Percentiles rank a stretch among this genome's conserved stretches.
These are phyloP conservation scores for Goniozus legneri DNA, from an alignment of 1,140 invertebrate species.

Conservation along the genomic window DNA sequence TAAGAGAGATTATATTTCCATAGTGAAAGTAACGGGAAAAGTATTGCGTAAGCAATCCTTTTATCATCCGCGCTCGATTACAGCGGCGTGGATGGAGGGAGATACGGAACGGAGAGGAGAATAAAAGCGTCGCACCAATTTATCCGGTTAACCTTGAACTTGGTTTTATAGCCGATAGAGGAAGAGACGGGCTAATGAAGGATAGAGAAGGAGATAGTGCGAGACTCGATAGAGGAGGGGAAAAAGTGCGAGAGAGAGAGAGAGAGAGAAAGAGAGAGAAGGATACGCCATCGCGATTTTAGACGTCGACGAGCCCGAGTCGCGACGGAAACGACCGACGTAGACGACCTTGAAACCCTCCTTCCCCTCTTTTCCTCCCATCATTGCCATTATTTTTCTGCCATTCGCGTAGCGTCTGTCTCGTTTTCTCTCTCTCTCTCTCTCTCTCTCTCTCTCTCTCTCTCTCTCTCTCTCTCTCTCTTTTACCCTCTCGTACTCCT, in stretches of 20 bases:
- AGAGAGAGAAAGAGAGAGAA: constrained; percentile 4
- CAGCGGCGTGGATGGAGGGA: neutral
- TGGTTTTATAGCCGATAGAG: too few relatives aligned
- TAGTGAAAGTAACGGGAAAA: constrained; percentile 8
- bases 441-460: neutral
- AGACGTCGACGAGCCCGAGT: constrained; percentile 29
- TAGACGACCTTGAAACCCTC: constrained; percentile 20
- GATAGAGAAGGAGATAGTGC: constrained; percentile 6
- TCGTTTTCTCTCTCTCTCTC: constrained; percentile 8
- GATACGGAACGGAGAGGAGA: neutral
- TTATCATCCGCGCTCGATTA: too few relatives aligned
- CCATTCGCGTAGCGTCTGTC: constrained; percentile 2
- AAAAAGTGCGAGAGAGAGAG: neutral
- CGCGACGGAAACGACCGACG: constrained; percentile 39
- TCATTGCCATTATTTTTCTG: too few relatives aligned
- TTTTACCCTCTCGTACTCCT: neutral
- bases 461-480: constrained; percentile 2
- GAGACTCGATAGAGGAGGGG: neutral
- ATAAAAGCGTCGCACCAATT: neutral
- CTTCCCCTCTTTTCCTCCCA: neutral
- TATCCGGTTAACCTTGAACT: constrained; percentile 11
- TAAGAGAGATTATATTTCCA: too few relatives aligned
- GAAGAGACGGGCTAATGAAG: too few relatives aligned
- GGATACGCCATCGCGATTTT: constrained; percentile 38
- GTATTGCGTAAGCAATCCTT: constrained; percentile 6